A percentile compares a stretch with the other conserved stretches of the same genome.
Evolutionary conservation across 1,140 invertebrate species (phyloP).

Genomic region (Calephelis nemesis): DNA sequence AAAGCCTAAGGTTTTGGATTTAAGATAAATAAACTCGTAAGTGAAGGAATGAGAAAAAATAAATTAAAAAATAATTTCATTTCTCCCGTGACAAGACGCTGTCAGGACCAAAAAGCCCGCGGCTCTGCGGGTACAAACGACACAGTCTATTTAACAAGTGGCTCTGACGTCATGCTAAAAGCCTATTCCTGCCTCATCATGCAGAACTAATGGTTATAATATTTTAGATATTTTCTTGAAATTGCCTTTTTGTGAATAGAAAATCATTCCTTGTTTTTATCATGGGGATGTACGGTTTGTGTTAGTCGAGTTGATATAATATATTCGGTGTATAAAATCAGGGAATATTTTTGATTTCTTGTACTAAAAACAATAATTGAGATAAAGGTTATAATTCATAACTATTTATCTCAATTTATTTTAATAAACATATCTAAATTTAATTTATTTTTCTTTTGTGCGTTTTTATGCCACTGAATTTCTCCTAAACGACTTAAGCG

Average conservation of each 20-base stretch:
- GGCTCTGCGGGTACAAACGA: not conserved
- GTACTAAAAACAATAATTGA: no score
- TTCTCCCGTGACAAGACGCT: not conserved
- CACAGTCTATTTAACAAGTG: not conserved
- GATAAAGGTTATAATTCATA: no score
- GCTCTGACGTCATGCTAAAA: conserved; percentile 2
- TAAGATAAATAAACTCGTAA: not conserved
- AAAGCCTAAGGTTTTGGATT: no score
- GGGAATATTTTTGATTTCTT: no score
- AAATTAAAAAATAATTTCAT: not conserved
- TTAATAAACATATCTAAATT: no score
- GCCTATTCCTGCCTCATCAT: not conserved
- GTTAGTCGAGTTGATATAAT: no score
- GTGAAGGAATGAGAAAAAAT: not conserved
- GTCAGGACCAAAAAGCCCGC: not conserved
- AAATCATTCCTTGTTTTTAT: not conserved
- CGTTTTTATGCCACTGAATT: no score
- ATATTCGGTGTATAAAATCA: no score
- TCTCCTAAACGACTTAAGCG: no score
- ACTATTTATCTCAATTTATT: no score
- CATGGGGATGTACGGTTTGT: no score
- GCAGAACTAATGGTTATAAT: not conserved
- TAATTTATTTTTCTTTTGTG: no score
- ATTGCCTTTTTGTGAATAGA: not conserved
- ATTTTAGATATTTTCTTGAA: not conserved